Conservation (phyloP, 1,140 invertebrate genomes). For the Pentalonia nigronervosa region DNA sequence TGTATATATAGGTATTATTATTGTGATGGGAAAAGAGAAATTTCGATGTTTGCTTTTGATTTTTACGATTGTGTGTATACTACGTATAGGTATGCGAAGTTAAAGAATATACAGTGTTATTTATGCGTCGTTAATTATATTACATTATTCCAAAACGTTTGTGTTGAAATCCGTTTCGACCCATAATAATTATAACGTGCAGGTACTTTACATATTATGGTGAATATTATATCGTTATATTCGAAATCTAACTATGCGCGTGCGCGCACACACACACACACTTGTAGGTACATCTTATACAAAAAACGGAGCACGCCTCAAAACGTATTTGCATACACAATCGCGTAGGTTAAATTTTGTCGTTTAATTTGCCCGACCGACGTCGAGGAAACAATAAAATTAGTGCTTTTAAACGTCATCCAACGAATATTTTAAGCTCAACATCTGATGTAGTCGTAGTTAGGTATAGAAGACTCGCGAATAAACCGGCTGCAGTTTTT, state of each 20-base stretch:
- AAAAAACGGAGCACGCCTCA: neutral
- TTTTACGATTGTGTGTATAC: neutral
- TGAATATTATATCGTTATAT: neutral
- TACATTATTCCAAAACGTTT: neutral
- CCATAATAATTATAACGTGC: neutral
- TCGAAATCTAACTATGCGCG: neutral
- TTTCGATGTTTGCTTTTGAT: neutral
- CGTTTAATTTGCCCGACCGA: neutral
- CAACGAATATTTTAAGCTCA: neutral
- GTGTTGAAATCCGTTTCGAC: neutral
- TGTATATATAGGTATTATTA: neutral
- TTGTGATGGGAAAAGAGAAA: conserved; percentile 17
- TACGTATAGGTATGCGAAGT: neutral
- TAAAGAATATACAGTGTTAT: neutral
- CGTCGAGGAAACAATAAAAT: neutral
- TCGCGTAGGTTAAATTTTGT: neutral
- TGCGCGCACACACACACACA: no score
- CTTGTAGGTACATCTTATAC: neutral
- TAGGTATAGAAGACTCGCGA: no score
- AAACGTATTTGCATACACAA: neutral
- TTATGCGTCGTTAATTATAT: conserved; percentile 9
- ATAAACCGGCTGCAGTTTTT: no score
- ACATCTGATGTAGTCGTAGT: no score
- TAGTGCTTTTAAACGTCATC: neutral
- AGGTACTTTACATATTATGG: conserved; percentile 4